Conservation (phyloP, 2,888 invertebrate species). For the Odontocolon sp. region DNA sequence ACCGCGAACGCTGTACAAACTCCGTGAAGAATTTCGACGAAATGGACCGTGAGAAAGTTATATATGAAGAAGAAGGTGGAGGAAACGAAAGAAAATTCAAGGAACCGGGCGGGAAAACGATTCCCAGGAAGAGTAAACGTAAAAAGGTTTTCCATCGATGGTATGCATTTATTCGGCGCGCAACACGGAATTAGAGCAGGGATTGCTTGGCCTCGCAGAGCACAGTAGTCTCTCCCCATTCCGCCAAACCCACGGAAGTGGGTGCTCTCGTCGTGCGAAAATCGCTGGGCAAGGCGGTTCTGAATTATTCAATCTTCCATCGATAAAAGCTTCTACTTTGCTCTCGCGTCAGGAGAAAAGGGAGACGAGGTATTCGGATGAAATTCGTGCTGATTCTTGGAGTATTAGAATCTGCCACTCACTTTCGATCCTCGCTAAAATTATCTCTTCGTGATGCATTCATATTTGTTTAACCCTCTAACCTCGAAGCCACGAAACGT, state of each 20-base stretch:
- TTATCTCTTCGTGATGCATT: not conserved
- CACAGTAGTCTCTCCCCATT: constrained; percentile 1
- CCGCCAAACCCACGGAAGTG: constrained; percentile 59
- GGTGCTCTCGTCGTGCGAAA: constrained; percentile 69
- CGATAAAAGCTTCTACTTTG: constrained; percentile 70
- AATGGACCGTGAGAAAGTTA: constrained; percentile 41
- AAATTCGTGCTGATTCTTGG: constrained; percentile 27
- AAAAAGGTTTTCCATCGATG: constrained; percentile 71
- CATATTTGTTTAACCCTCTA: no score
- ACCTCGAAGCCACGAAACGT: no score
- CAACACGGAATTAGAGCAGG: constrained; percentile 72
- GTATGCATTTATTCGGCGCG: constrained; percentile 75
- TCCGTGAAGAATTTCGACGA: constrained; percentile 9
- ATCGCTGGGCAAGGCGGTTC: constrained; percentile 73
- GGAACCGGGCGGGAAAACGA: constrained; percentile 62
- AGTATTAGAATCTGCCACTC: constrained; percentile 11
- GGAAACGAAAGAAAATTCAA: constrained; percentile 14
- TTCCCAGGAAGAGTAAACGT: constrained; percentile 61
- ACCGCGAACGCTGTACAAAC: constrained; percentile 32
- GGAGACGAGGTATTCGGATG: constrained; percentile 14
- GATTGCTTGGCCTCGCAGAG: constrained; percentile 62
- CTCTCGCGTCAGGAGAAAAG: constrained; percentile 24
- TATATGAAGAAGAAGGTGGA: constrained; percentile 20
- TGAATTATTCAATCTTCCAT: constrained; percentile 76
- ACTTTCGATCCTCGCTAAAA: not conserved